These are phyloP conservation scores for Lasius platythorax DNA, from an alignment of 2,888 invertebrate genomes.

Conservation along the genomic window DNA sequence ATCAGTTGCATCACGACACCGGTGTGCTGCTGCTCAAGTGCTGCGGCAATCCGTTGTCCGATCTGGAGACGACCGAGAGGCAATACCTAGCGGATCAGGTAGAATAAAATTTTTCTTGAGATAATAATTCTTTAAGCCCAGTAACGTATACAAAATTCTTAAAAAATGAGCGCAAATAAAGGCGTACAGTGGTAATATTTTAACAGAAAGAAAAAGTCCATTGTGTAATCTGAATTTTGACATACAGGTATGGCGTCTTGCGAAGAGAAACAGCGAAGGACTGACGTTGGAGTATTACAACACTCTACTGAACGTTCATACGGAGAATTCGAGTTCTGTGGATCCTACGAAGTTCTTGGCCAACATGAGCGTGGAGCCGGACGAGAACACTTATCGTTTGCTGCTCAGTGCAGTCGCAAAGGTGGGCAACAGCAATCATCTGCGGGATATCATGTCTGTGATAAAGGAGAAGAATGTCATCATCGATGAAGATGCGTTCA, in stretches of 20 bases:
- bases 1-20: not conserved
- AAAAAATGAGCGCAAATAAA: not conserved
- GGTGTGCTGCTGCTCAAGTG: slow-evolving; percentile 87
- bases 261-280: slow-evolving; percentile 85
- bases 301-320: slow-evolving; percentile 88
- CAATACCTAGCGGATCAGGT: slow-evolving; percentile 86
- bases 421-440: slow-evolving; percentile 88
- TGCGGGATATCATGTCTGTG: slow-evolving; percentile 87
- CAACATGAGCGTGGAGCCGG: slow-evolving; percentile 86
- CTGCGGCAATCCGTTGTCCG: slow-evolving; percentile 88
- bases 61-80: slow-evolving; percentile 86
- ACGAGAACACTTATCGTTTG: slow-evolving; percentile 87
- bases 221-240: not conserved
- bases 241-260: slow-evolving; percentile 86
- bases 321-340: slow-evolving; percentile 87
- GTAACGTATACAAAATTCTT: not conserved
- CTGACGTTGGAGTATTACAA: slow-evolving; percentile 87
- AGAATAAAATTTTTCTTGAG: not conserved
- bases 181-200: not conserved
- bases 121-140: not conserved
- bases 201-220: not conserved
- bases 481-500: slow-evolving; percentile 88
- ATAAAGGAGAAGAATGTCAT: slow-evolving; percentile 88
- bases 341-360: slow-evolving; percentile 86
- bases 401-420: slow-evolving; percentile 87